Evolutionary conservation across 2,113 vertebrate genomes (phyloP), one percentile per base, ranked within the genome.

Genomic region (Silurus glanis): DNA sequence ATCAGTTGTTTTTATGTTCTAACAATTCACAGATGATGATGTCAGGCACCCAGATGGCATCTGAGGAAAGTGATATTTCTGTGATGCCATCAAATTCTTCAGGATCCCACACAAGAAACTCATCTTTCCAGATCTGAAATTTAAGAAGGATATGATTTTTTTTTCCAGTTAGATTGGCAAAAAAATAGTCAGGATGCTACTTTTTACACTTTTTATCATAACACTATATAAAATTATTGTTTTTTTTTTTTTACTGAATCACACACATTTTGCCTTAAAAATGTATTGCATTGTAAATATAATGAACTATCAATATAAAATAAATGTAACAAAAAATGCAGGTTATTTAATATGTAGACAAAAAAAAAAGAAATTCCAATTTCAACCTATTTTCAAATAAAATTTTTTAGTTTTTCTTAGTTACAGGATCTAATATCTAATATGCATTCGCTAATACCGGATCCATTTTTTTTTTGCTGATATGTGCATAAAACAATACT

Each of bases 101-200:
- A 0, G 96, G 95, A 84, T 96, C 95, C 96, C 96, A 96, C 49
- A 96, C 93, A 67, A 97, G 93, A 92, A 96, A 96, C 87, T 96
- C 95, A 86, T 96, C 96, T 0, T 91, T 94, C 96, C 95, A 95
- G 79, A 96, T 93, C 96, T 97, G 91, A 84, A 85, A 92, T 53
- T 83, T 83, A n/a, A 87, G 25, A 14, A 75, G n/a, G 37, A 71
- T 25, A 28, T 2, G 53, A 21, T 87, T 83, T 56, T 81, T 72
- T 37, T 85, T 45, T 79, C 69, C 9, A 53, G 2, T 59, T 47
- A 61, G 10, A 23, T 5, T 4, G 21, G 0, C 0, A 59, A 13
- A n/a, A 14, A 49, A 53, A 10, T 19, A 45, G 19, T 3, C 45
- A 49, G 1, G 5, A 49, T 51, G 71, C 0, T 19, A 74, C 17